phyloP scores from a whole-genome alignment of 2,888 invertebrate species.

The Thera britannica region DNA sequence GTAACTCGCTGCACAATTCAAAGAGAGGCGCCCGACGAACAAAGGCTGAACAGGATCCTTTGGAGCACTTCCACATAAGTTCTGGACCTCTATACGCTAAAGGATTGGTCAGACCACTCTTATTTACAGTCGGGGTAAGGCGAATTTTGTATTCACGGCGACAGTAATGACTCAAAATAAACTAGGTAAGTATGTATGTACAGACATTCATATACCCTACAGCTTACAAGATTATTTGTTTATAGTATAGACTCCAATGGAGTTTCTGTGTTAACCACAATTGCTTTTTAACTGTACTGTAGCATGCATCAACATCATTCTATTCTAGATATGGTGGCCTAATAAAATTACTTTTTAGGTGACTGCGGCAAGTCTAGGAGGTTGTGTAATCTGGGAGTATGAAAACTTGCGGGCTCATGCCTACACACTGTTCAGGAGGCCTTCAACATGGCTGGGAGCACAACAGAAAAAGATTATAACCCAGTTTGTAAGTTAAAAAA shows the following conservation, averaged over 20 bases:
- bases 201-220: too few relatives aligned
- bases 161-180: background rate
- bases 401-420: slow-evolving; percentile 87
- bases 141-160: background rate
- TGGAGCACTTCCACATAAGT: slow-evolving; percentile 73
- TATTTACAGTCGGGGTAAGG: slow-evolving; percentile 87
- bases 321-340: background rate
- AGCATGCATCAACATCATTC: too few relatives aligned
- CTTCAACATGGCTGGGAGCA: slow-evolving; percentile 80
- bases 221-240: too few relatives aligned
- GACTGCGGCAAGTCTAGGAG: slow-evolving; percentile 88
- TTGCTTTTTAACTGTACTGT: background rate
- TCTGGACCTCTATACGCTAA: slow-evolving; percentile 70
- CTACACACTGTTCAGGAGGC: slow-evolving; percentile 77
- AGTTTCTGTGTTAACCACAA: background rate
- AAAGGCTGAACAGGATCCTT: slow-evolving; percentile 61
- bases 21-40: slow-evolving; percentile 57
- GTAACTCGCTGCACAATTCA: slow-evolving; percentile 69
- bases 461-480: slow-evolving; percentile 61
- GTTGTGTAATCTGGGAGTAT: slow-evolving; percentile 95
- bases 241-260: background rate
- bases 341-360: slow-evolving; percentile 76
- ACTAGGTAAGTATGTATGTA: background rate
- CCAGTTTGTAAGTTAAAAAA: slow-evolving; percentile 28
- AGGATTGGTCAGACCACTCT: slow-evolving; percentile 85